phyloP scores from a whole-genome alignment of 2,888 invertebrate genomes.

The Pollenia griseotomentosa region DNA sequence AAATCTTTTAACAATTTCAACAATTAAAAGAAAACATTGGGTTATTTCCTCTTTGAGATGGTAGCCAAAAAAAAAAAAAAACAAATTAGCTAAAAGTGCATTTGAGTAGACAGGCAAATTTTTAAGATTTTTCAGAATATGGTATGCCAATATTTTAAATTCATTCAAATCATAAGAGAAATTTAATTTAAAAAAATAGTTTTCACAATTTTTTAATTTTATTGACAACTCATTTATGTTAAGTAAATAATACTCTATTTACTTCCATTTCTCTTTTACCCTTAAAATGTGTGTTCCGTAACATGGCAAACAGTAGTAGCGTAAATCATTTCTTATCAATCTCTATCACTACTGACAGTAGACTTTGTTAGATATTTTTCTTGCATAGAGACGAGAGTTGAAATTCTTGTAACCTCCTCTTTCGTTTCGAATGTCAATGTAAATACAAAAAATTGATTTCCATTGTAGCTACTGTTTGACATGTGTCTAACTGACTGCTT shows the following conservation, averaged over 20 bases:
- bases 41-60: conserved; percentile 55
- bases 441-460: conserved; percentile 46
- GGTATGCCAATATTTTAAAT: conserved; percentile 48
- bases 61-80: conserved; percentile 35
- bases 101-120: background rate
- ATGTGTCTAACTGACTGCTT: conserved; percentile 46
- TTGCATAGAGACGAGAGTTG: background rate
- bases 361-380: conserved; percentile 13
- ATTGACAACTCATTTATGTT: conserved; percentile 23
- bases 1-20: conserved; percentile 62
- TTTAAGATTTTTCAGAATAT: conserved; percentile 28
- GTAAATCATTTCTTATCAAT: conserved; percentile 62
- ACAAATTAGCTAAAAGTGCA: background rate
- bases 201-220: too few relatives aligned
- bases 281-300: background rate
- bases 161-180: too few relatives aligned
- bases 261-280: background rate
- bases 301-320: background rate
- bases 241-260: background rate
- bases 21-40: conserved; percentile 58
- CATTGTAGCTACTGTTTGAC: conserved; percentile 61
- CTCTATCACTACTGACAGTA: conserved; percentile 26
- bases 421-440: conserved; percentile 27
- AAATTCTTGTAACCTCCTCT: conserved; percentile 2
- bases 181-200: too few relatives aligned